A percentile compares a stretch with the other conserved stretches of the same genome.
Evolutionary conservation across 2,888 invertebrate species (phyloP).

Genomic region (Vannuccia rotundouncinata): DNA sequence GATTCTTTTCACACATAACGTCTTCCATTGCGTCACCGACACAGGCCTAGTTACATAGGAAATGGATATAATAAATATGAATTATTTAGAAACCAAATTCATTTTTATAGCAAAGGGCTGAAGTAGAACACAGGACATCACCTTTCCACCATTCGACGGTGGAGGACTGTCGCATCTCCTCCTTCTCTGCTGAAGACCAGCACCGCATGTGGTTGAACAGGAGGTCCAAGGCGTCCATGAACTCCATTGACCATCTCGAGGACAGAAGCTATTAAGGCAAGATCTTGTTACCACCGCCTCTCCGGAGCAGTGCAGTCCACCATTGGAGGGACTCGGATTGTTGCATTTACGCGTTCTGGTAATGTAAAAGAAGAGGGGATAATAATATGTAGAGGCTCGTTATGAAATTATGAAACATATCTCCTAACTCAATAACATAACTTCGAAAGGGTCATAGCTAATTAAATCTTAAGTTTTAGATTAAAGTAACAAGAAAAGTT

Average conservation of each 20-base stretch:
- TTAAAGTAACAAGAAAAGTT: background rate
- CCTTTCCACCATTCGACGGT: slow-evolving; percentile 35
- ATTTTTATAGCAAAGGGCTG: background rate
- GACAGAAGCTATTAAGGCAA: slow-evolving; percentile 44
- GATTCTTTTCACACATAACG: slow-evolving; percentile 33
- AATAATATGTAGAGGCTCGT: no score
- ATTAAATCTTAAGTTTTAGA: background rate
- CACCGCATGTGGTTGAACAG: slow-evolving; percentile 40
- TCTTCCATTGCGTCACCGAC: slow-evolving; percentile 39
- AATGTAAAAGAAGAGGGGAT: slow-evolving; percentile 40
- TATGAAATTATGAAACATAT: no score
- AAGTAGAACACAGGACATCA: no score
- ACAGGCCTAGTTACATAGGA: slow-evolving; percentile 34
- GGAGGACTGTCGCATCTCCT: slow-evolving; percentile 41
- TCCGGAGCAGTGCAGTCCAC: slow-evolving; percentile 57
- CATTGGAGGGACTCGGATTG: slow-evolving; percentile 56
- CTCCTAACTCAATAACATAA: no score
- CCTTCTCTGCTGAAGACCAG: slow-evolving; percentile 37
- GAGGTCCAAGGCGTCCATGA: slow-evolving; percentile 38
- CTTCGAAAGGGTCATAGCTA: background rate
- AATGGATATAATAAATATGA: background rate
- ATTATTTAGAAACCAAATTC: background rate
- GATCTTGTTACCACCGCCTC: slow-evolving; percentile 46
- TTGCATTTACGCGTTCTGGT: slow-evolving; percentile 60
- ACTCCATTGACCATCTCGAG: slow-evolving; percentile 39